These are phyloP conservation scores for Phenacoccus solenopsis DNA, from an alignment of 1,140 invertebrate genomes.

Conservation along the genomic window DNA sequence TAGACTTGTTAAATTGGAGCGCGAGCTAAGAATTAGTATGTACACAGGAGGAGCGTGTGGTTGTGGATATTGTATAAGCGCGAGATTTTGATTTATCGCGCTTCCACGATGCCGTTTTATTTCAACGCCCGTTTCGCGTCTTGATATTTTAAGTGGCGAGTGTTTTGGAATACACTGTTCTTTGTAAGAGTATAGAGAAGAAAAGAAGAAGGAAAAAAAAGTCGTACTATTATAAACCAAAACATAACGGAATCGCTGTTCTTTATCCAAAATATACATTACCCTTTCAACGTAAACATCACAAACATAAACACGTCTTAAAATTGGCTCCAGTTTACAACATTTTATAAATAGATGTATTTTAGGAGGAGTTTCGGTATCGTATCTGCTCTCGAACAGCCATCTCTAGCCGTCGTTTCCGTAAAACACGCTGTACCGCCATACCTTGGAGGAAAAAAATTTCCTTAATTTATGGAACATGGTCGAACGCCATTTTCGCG, in stretches of 20 bases:
- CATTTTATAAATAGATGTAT: conserved; percentile 14
- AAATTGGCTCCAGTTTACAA: conserved; percentile 16
- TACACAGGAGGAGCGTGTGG: neutral
- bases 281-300: conserved; percentile 17
- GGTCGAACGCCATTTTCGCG: too few relatives aligned
- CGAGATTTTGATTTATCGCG: conserved; percentile 6
- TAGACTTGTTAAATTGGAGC: neutral
- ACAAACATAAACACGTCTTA: conserved; percentile 14
- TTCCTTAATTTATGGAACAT: too few relatives aligned
- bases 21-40: neutral
- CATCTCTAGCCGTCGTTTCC: too few relatives aligned
- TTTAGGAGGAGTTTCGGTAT: neutral
- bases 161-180: conserved; percentile 10
- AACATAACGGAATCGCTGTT: conserved; percentile 16
- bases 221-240: conserved; percentile 9
- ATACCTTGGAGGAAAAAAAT: too few relatives aligned
- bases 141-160: conserved; percentile 9
- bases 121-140: conserved; percentile 7
- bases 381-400: neutral
- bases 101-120: neutral
- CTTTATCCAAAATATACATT: conserved; percentile 18
- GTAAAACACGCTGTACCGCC: too few relatives aligned
- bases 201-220: neutral
- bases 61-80: neutral
- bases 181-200: neutral